Conservation (phyloP, 2,888 invertebrate species). For the Polydrusus tereticollis region DNA sequence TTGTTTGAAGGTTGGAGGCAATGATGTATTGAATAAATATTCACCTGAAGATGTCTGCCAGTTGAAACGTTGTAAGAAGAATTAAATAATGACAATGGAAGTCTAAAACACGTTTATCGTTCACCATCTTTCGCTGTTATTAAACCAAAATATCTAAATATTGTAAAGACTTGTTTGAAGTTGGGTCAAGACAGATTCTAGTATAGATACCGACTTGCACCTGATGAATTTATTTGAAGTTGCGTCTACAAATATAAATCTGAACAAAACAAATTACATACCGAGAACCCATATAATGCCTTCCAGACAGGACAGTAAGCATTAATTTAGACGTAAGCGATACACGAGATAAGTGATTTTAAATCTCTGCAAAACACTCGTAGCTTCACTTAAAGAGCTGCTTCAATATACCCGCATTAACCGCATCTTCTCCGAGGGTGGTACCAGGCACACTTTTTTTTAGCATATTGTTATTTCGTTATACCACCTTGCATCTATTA, state of each 20-base stretch:
- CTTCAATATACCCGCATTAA: constrained; percentile 12
- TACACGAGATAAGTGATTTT: constrained; percentile 20
- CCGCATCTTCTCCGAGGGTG: neutral
- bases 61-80: no score
- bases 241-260: neutral
- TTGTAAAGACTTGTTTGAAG: no score
- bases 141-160: no score
- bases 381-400: constrained; percentile 7
- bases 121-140: no score
- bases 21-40: no score
- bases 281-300: constrained; percentile 1
- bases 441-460: neutral
- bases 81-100: no score
- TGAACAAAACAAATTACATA: constrained; percentile 4
- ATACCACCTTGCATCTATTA: no score
- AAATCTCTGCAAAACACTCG: constrained; percentile 18
- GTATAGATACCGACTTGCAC: neutral
- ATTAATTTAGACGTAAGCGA: constrained; percentile 15
- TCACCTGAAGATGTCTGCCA: no score
- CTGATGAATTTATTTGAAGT: neutral
- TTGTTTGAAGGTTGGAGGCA: no score
- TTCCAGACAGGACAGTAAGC: constrained; percentile 9
- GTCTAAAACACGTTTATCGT: no score
- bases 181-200: no score
- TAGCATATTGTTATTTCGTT: neutral